Percentiles rank a stretch among this genome's conserved stretches.
Evolutionary conservation across 2,113 vertebrate genomes (phyloP).

Genomic region (Pelvicachromis taeniatus): DNA sequence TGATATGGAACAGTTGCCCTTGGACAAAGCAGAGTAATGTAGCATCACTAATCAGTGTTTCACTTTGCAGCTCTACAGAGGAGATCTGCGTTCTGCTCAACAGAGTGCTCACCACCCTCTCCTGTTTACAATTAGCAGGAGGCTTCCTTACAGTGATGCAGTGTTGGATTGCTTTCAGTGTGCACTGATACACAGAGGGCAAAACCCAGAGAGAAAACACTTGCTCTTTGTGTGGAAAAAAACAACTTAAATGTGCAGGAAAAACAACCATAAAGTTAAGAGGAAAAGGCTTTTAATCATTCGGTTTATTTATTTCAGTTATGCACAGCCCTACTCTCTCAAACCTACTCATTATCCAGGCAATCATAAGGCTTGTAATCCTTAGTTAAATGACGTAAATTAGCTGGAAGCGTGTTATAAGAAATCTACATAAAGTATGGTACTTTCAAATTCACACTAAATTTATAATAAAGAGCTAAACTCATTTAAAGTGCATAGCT

Average conservation of each 20-base stretch:
- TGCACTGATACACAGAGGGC: slow-evolving; percentile 14
- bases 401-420: neutral
- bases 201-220: slow-evolving; percentile 12
- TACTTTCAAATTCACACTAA: neutral
- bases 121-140: slow-evolving; percentile 61
- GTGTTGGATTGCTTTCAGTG: slow-evolving; percentile 30
- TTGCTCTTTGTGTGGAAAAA: neutral
- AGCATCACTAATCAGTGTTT: slow-evolving; percentile 69
- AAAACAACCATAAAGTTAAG: neutral
- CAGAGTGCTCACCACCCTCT: slow-evolving; percentile 48
- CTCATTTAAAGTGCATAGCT: neutral
- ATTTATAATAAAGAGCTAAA: neutral
- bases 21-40: slow-evolving; percentile 68
- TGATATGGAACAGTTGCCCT: slow-evolving; percentile 69
- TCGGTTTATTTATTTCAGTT: neutral
- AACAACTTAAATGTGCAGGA: slow-evolving; percentile 7
- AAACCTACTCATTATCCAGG: slow-evolving; percentile 15
- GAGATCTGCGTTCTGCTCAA: slow-evolving; percentile 51
- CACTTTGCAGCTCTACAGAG: slow-evolving; percentile 43
- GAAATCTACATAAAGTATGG: neutral
- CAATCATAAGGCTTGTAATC: slow-evolving; percentile 6
- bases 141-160: slow-evolving; percentile 28
- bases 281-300: neutral
- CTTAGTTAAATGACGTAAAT: slow-evolving; percentile 3
- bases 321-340: neutral